These are phyloP conservation scores for Melipona beecheii DNA, from an alignment of 2,888 invertebrate species.

Conservation along the genomic window DNA sequence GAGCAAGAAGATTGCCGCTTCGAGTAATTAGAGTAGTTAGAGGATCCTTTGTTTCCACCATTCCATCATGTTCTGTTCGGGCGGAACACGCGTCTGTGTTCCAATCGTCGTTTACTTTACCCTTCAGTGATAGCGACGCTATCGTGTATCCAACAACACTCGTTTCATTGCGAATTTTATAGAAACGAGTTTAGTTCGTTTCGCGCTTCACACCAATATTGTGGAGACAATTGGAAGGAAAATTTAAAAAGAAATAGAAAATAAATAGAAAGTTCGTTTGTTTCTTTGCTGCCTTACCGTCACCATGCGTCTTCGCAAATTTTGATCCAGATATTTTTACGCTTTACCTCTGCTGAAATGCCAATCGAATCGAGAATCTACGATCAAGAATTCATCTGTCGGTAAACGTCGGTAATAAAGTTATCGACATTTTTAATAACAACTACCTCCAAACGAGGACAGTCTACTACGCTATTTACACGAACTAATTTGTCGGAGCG, in stretches of 20 bases:
- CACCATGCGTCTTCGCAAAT: neutral
- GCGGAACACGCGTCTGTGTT: neutral
- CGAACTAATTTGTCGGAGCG: no score
- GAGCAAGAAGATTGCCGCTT: neutral
- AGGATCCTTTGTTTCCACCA: neutral
- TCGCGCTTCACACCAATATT: neutral
- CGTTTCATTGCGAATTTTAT: neutral
- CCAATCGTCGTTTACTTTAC: neutral
- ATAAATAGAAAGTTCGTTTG: neutral
- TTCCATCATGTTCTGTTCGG: neutral
- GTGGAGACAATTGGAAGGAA: neutral
- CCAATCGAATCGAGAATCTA: neutral
- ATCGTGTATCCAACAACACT: neutral
- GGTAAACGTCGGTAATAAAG: no score
- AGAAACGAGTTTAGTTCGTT: neutral
- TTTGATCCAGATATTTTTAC: no score
- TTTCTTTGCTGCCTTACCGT: no score
- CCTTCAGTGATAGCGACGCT: no score
- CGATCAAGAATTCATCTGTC: no score
- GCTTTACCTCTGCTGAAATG: no score
- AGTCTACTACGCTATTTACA: no score
- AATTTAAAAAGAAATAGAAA: neutral
- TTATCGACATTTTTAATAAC: no score
- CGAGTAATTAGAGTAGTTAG: slow-evolving; percentile 15
- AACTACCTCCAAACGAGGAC: no score